Evolutionary conservation across 2,888 invertebrate genomes (phyloP).

Genomic region (Hoplodrina ambigua): DNA sequence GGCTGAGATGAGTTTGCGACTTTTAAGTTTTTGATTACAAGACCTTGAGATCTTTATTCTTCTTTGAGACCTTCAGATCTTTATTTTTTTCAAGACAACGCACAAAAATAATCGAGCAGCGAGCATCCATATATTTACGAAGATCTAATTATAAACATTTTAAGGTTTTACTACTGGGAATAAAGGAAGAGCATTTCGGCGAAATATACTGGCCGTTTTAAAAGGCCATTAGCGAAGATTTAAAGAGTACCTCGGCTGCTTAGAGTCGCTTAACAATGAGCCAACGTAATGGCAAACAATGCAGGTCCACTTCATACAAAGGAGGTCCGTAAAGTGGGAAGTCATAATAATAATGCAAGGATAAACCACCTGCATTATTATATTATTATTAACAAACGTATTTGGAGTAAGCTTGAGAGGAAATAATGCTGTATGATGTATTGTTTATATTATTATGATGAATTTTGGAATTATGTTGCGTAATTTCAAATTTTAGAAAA

Average conservation of each 20-base stretch:
- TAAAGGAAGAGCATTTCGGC: constrained; percentile 75
- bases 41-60: no score
- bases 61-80: no score
- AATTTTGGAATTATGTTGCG: not conserved
- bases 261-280: constrained; percentile 83
- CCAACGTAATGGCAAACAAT: constrained; percentile 79
- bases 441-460: not conserved
- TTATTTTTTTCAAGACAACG: not conserved
- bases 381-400: constrained; percentile 35
- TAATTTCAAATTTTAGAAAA: not conserved
- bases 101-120: constrained; percentile 42
- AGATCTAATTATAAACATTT: constrained; percentile 77
- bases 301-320: constrained; percentile 73
- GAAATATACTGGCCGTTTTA: constrained; percentile 84
- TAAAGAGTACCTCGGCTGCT: constrained; percentile 82
- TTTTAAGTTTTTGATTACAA: no score
- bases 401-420: constrained; percentile 19
- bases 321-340: constrained; percentile 66
- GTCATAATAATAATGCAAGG: constrained; percentile 64
- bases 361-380: constrained; percentile 60
- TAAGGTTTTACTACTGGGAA: constrained; percentile 71
- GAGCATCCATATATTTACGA: constrained; percentile 64
- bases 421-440: constrained; percentile 3
- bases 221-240: constrained; percentile 87
- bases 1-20: no score